These are phyloP conservation scores for Galago senegalensis DNA, from an alignment of 2,797 vertebrate genomes.

Conservation along the genomic window DNA sequence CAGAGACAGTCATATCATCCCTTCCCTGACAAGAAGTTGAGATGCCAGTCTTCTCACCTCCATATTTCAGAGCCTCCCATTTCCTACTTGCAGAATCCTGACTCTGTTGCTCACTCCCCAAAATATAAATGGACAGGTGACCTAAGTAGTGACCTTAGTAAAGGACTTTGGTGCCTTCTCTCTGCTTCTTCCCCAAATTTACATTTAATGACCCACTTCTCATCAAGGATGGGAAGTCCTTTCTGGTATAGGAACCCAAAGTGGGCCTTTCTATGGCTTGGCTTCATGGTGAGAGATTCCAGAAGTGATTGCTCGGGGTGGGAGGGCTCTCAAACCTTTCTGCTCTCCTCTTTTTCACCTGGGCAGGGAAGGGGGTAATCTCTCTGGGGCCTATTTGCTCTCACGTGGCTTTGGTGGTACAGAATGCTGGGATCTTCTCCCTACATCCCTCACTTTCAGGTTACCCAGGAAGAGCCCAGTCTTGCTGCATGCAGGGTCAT, in stretches of 20 bases:
- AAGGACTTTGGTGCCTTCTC: background rate
- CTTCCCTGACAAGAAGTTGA: background rate
- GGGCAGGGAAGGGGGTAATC: background rate
- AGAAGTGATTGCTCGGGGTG: background rate
- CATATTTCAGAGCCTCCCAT: slow-evolving; percentile 13
- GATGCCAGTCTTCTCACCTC: background rate
- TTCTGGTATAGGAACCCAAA: background rate
- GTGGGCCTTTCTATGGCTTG: background rate
- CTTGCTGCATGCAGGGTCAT: background rate
- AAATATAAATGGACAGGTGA: background rate
- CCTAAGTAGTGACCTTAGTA: background rate
- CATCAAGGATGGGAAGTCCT: background rate
- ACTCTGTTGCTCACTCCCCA: background rate
- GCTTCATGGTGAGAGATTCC: background rate
- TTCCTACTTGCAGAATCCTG: background rate
- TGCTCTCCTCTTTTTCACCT: background rate
- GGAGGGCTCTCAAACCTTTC: background rate
- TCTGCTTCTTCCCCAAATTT: background rate
- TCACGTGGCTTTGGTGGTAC: background rate
- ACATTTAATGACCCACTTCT: background rate
- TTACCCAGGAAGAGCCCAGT: background rate
- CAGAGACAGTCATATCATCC: background rate
- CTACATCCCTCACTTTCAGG: background rate
- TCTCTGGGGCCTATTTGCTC: background rate
- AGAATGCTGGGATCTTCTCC: background rate